A percentile compares a stretch with the other conserved stretches of the same genome.
Conservation (phyloP, 53 echinoderm and acorn worm species). For the Echinarachnius parma region DNA sequence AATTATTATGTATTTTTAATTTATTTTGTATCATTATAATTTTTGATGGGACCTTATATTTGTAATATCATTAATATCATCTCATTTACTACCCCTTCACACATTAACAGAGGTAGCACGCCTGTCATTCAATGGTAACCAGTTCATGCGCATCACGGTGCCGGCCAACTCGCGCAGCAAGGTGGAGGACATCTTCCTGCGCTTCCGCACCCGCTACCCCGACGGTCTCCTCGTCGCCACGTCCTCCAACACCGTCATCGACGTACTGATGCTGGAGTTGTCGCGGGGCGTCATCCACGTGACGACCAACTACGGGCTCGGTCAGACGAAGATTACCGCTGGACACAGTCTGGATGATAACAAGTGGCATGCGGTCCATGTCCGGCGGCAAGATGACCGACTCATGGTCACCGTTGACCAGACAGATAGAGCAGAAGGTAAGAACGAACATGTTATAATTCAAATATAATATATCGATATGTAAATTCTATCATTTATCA, state of each 20-base stretch:
- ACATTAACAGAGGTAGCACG: conserved; percentile 83
- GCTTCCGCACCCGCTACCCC: conserved; percentile 83
- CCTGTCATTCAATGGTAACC: conserved; percentile 87
- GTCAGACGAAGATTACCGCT: conserved; percentile 52
- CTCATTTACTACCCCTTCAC: too few species aligned
- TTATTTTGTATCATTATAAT: too few species aligned
- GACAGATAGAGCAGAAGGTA: conserved; percentile 75
- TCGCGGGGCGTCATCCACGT: conserved; percentile 60
- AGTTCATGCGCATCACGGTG: conserved; percentile 78
- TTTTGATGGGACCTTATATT: too few species aligned
- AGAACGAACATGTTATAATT: too few species aligned
- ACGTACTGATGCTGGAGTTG: conserved; percentile 79
- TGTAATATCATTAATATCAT: too few species aligned
- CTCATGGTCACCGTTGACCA: conserved; percentile 66
- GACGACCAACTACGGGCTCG: conserved; percentile 73
- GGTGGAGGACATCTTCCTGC: conserved; percentile 82
- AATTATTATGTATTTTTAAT: too few species aligned
- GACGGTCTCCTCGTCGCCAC: conserved; percentile 79
- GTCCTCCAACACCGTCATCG: conserved; percentile 64
- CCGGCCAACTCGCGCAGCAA: conserved; percentile 60
- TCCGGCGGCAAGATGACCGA: conserved; percentile 57
- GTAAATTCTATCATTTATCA: too few species aligned
- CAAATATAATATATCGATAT: too few species aligned
- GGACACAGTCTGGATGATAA: conserved; percentile 80
- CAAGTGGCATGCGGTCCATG: conserved; percentile 80